These are phyloP conservation scores for Proteles cristata DNA, from an alignment of 2,113 vertebrate species.

Conservation along the genomic window DNA sequence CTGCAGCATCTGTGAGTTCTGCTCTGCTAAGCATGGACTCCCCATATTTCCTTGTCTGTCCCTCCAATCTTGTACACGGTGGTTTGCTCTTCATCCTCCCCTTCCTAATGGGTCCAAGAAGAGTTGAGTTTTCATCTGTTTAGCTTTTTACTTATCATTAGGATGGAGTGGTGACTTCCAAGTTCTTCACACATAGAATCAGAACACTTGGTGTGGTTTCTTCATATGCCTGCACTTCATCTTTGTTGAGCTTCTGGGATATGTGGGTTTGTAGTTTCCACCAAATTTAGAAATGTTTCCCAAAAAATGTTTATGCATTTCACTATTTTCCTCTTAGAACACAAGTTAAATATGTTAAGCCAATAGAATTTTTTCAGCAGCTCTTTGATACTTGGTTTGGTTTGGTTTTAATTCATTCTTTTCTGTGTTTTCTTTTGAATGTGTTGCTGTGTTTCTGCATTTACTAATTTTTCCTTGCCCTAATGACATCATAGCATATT, in stretches of 20 bases:
- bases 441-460: background rate
- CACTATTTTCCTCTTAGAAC: background rate
- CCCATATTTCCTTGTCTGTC: background rate
- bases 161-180: background rate
- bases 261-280: background rate
- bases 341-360: background rate
- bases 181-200: background rate
- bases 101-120: background rate
- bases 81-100: background rate
- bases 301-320: background rate
- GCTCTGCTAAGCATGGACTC: background rate
- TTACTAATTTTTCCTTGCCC: background rate
- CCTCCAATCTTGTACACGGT: background rate
- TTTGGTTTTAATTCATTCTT: background rate
- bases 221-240: background rate
- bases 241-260: background rate
- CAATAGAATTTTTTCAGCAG: background rate
- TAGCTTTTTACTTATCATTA: background rate
- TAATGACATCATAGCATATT: background rate
- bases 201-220: background rate
- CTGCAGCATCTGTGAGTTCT: background rate
- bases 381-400: background rate
- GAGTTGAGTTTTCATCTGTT: background rate
- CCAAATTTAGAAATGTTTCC: background rate
- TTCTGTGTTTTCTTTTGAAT: background rate